Evolutionary conservation across 2,888 invertebrate genomes (phyloP).

Genomic region (Phania funesta): DNA sequence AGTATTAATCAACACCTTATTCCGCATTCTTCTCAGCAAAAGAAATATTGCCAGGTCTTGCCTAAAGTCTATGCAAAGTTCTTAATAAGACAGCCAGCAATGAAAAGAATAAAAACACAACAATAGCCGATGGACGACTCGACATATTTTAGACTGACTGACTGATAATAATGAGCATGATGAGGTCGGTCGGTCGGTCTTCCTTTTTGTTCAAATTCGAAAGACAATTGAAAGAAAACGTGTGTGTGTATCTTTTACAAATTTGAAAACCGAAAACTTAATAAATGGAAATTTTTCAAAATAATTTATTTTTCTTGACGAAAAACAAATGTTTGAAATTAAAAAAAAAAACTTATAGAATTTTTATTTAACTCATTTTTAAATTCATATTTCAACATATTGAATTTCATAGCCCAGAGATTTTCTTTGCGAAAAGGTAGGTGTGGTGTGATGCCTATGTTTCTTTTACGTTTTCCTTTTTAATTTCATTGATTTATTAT

Average conservation of each 20-base stretch:
- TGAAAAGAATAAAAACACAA: too few relatives aligned
- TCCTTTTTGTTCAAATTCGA: not conserved
- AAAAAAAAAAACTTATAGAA: not conserved
- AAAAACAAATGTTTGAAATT: constrained; percentile 55
- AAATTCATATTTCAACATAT: constrained; percentile 26
- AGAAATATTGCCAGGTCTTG: too few relatives aligned
- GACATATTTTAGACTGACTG: not conserved
- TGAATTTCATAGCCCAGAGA: constrained; percentile 7
- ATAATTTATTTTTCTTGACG: constrained; percentile 28
- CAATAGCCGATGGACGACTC: not conserved
- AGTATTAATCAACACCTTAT: not conserved
- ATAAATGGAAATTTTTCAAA: too few relatives aligned
- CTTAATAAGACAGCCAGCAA: too few relatives aligned
- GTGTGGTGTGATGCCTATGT: not conserved
- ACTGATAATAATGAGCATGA: not conserved
- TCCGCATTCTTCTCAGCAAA: not conserved
- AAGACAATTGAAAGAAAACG: constrained; percentile 25
- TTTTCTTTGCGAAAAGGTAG: not conserved
- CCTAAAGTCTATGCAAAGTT: too few relatives aligned
- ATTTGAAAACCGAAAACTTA: too few relatives aligned
- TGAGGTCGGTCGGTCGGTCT: not conserved
- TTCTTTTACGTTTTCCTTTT: not conserved
- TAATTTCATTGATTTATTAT: constrained; percentile 35
- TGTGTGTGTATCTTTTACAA: not conserved
- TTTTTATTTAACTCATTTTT: constrained; percentile 31